Evolutionary conservation across 2,797 vertebrate genomes (phyloP), one percentile per base, ranked within the genome.

Genomic region (Xenops minutus): DNA sequence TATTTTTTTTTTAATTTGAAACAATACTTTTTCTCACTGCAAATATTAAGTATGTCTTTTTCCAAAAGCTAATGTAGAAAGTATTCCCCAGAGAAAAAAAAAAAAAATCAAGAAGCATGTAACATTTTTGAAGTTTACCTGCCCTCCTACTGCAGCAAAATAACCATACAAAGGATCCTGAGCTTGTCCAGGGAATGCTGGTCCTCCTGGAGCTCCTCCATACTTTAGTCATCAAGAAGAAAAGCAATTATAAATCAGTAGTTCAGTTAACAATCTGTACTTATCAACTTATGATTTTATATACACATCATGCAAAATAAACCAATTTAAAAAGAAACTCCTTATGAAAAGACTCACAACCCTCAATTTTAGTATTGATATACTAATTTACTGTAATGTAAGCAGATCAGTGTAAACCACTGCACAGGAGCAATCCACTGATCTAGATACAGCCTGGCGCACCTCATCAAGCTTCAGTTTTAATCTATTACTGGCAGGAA

Each of bases 101-200:
- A 14, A 8, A 46, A 24, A 18, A 29, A 13, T 13, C 55, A 30
- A 44, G 6, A 79, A 59, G n/a, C 16, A 74, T 72, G 6, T 46
- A 74, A 77, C 71, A 75, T 61, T 83, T 71, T 13, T 0, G 29
- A 85, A 46, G n/a, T 17, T 96, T 97, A 99, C 99, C 98, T 99
- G 99, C 62, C 99, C 99, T 54, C 99, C 99, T 9, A 99, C 98
- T 12, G 98, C 95, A 34, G 98, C 76, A 89, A 99, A 99, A 90
- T 99, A 99, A 63, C 98, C 98, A 75, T 98, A 99, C 16, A 99
- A 98, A 43, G 99, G 99, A 94, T 99, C 99, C 95, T 99, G 99
- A 51, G 98, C 97, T 92, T 98, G 98, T 66, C 97, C 98, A 26
- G 97, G 98, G 89, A 98, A 98, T 3, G 96, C 39, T n/a, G 98